These are phyloP conservation scores for Bovichtus diacanthus DNA, from an alignment of 2,797 vertebrate species.

Conservation along the genomic window DNA sequence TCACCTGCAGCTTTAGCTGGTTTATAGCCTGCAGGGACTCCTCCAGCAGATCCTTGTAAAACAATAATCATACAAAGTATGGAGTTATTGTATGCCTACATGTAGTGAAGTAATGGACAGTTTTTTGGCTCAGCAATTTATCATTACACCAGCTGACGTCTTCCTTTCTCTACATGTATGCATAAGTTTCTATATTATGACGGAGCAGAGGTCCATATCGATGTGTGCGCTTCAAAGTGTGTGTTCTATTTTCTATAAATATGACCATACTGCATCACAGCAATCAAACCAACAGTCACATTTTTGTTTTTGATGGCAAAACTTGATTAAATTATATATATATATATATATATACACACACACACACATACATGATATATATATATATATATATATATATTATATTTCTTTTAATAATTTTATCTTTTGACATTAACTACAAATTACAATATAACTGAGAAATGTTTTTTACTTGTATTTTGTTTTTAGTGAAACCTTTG, in stretches of 20 bases:
- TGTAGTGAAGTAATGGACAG: conserved; percentile 36
- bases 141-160: conserved; percentile 22
- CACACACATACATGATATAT: too few relatives aligned
- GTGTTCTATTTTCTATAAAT: neutral
- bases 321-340: too few relatives aligned
- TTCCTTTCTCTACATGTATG: neutral
- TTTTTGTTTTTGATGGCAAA: neutral
- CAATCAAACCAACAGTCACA: neutral
- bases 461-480: conserved; percentile 1
- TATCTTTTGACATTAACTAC: neutral
- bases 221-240: neutral
- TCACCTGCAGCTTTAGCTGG: conserved; percentile 86
- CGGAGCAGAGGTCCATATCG: neutral
- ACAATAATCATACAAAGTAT: conserved; percentile 52
- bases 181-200: neutral
- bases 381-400: too few relatives aligned
- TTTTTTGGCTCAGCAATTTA: conserved; percentile 21
- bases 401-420: neutral
- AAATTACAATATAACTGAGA: neutral
- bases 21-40: conserved; percentile 80
- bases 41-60: conserved; percentile 80
- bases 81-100: conserved; percentile 44
- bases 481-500: conserved; percentile 5
- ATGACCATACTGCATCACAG: neutral
- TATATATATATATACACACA: too few relatives aligned